Evolutionary conservation across 2,113 vertebrate species (phyloP).

Genomic region (Pogona vitticeps): DNA sequence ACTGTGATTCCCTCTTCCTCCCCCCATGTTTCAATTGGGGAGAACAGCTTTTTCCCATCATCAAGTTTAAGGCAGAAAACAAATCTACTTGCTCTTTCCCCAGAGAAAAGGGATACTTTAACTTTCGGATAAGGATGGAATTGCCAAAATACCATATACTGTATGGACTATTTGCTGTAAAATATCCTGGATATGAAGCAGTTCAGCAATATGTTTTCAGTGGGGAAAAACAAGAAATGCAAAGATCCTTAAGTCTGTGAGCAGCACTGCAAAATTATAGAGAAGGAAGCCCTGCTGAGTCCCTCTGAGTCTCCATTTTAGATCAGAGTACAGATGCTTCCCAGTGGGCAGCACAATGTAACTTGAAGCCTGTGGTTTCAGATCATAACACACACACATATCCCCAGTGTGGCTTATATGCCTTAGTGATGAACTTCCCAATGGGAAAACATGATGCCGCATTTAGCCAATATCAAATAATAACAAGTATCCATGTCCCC

Average conservation of each 20-base stretch:
- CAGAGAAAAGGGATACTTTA: background rate
- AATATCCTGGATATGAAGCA: background rate
- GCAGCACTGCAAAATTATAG: background rate
- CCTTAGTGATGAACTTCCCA: background rate
- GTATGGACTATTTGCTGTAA: background rate
- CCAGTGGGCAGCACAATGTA: background rate
- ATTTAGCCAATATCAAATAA: conserved; percentile 1
- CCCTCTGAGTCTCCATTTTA: background rate
- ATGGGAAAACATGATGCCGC: background rate
- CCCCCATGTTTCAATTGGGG: background rate
- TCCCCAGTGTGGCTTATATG: background rate
- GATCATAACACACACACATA: background rate
- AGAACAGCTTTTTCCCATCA: too few species aligned
- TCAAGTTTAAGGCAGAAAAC: background rate
- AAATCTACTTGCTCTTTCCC: background rate
- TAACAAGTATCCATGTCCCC: background rate
- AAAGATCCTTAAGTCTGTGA: background rate
- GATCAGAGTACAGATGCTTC: background rate
- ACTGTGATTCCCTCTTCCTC: background rate
- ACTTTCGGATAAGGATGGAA: background rate
- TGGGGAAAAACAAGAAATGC: background rate
- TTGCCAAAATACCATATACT: background rate
- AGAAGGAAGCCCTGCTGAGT: background rate
- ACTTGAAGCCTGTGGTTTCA: background rate
- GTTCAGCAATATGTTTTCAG: background rate